Conservation (phyloP, 2,113 vertebrate species). For the Pterocles orientalis region DNA sequence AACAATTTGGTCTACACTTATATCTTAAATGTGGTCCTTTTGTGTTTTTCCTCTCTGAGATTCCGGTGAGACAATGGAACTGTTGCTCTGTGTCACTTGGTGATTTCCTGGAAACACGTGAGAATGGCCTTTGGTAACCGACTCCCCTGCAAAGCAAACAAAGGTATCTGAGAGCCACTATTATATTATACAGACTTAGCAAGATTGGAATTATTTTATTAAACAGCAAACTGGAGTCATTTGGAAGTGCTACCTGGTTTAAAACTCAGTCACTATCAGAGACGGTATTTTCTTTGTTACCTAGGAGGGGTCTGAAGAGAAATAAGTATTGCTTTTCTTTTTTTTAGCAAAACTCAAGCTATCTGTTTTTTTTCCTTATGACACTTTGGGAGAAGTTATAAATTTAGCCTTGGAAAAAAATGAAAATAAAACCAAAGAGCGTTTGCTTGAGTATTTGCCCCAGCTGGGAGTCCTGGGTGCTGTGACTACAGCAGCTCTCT, state of each 20-base stretch:
- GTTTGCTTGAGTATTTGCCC: neutral
- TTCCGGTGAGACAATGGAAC: neutral
- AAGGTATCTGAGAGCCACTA: neutral
- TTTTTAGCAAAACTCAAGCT: neutral
- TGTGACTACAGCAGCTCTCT: neutral
- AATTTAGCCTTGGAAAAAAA: neutral
- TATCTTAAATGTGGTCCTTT: neutral
- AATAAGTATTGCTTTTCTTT: neutral
- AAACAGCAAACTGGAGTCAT: neutral
- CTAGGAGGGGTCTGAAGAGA: neutral
- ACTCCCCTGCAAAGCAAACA: neutral
- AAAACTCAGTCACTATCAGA: neutral
- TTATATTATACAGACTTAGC: no score
- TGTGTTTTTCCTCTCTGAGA: neutral
- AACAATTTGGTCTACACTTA: neutral
- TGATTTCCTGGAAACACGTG: neutral
- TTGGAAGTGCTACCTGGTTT: neutral
- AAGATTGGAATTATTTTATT: slow-evolving; percentile 12
- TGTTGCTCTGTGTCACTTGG: neutral
- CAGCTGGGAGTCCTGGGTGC: neutral
- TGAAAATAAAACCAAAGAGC: neutral
- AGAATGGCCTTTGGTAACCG: neutral
- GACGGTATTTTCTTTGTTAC: neutral
- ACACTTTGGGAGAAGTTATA: neutral
- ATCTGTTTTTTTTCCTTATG: neutral